Conservation (phyloP, 2,888 invertebrate species). For the Caenorhabditis sp. region DNA sequence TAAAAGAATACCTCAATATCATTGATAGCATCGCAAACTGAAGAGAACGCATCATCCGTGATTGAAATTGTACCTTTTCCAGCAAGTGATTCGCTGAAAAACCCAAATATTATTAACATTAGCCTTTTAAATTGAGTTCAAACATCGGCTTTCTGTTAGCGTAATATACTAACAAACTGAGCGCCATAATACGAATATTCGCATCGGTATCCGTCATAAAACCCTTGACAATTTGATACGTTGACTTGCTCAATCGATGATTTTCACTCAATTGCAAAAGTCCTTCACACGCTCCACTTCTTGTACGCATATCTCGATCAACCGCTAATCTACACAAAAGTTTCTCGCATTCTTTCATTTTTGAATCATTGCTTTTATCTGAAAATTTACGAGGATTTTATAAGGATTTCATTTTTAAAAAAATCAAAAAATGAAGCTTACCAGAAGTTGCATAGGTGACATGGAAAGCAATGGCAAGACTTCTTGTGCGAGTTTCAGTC, state of each 20-base stretch:
- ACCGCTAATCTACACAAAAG: slow-evolving; percentile 13
- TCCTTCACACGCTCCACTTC: slow-evolving; percentile 44
- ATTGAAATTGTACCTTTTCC: neutral
- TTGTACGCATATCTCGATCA: slow-evolving; percentile 51
- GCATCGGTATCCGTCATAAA: slow-evolving; percentile 43
- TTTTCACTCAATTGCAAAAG: slow-evolving; percentile 9
- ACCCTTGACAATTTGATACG: slow-evolving; percentile 21
- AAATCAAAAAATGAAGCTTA: neutral
- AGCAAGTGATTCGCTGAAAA: slow-evolving; percentile 2
- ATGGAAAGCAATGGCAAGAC: slow-evolving; percentile 14
- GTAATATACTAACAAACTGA: slow-evolving; percentile 37
- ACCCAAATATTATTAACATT: neutral
- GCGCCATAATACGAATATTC: slow-evolving; percentile 44
- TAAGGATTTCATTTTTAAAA: neutral
- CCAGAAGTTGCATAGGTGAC: slow-evolving; percentile 5
- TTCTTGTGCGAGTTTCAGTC: slow-evolving; percentile 9
- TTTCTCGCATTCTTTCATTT: slow-evolving; percentile 13
- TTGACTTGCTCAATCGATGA: neutral
- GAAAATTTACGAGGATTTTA: neutral
- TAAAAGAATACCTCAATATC: slow-evolving; percentile 78
- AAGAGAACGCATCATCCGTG: slow-evolving; percentile 90
- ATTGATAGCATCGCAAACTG: slow-evolving; percentile 90
- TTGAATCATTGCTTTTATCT: neutral
- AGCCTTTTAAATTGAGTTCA: neutral
- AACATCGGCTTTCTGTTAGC: slow-evolving; percentile 18